Evolutionary conservation across 2,797 vertebrate genomes (phyloP).

Genomic region (Rhodeus uyekii): DNA sequence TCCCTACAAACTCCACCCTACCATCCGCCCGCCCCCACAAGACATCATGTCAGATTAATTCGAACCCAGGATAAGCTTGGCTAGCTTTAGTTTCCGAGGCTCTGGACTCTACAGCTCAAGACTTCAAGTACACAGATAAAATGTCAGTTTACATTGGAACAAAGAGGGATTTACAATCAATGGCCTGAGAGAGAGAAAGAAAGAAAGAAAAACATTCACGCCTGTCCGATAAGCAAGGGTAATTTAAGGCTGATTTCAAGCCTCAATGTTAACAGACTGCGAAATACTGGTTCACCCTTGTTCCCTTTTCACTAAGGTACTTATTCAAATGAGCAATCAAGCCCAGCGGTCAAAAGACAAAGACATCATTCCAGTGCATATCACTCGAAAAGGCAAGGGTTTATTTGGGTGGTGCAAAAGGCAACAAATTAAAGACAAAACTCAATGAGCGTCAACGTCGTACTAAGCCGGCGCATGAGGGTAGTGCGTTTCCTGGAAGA

Average conservation of each 20-base stretch:
- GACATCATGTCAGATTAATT: constrained; percentile 28
- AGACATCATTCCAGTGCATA: constrained; percentile 36
- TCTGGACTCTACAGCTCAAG: not conserved
- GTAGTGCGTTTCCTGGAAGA: constrained; percentile 2
- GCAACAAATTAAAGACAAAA: constrained; percentile 23
- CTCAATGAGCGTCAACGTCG: constrained; percentile 38
- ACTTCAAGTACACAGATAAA: constrained; percentile 46
- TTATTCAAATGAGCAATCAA: constrained; percentile 55
- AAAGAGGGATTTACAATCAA: constrained; percentile 50
- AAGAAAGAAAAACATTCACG: constrained; percentile 33
- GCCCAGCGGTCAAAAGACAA: constrained; percentile 43
- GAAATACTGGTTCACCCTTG: constrained; percentile 32
- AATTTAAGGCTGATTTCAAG: constrained; percentile 47
- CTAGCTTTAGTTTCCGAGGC: constrained; percentile 7
- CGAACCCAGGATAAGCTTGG: constrained; percentile 2
- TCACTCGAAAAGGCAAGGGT: not conserved
- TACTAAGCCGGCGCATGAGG: not conserved
- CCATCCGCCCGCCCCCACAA: not conserved
- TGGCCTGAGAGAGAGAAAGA: constrained; percentile 10
- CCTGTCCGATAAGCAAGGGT: constrained; percentile 48
- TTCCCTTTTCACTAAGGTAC: constrained; percentile 35
- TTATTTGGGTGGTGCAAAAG: not conserved
- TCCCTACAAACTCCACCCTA: constrained; percentile 3
- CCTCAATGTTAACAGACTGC: constrained; percentile 21
- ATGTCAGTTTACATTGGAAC: constrained; percentile 47